phyloP scores from a whole-genome alignment of 2,888 invertebrate species.

The Quadriops clusia region DNA sequence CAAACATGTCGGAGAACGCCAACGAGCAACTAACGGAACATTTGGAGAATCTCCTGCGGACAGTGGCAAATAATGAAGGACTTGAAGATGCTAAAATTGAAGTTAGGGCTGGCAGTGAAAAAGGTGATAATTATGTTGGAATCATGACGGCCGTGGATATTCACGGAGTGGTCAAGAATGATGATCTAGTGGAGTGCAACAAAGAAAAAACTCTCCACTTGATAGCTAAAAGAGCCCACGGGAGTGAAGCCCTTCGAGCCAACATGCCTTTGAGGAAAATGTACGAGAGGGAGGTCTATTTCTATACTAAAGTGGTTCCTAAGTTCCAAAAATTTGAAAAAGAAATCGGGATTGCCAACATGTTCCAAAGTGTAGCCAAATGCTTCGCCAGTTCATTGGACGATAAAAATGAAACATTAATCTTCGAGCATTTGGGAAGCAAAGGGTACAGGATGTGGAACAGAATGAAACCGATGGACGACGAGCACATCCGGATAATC shows the following conservation, averaged over 20 bases:
- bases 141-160: too few relatives aligned
- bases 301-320: constrained; percentile 19
- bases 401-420: constrained; percentile 14
- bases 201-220: constrained; percentile 13
- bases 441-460: constrained; percentile 9
- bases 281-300: constrained; percentile 21
- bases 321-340: constrained; percentile 17
- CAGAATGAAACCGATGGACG: constrained; percentile 5
- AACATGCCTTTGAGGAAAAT: constrained; percentile 15
- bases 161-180: too few relatives aligned
- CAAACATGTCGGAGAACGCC: too few relatives aligned
- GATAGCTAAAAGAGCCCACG: constrained; percentile 21
- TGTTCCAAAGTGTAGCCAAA: constrained; percentile 14
- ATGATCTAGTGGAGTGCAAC: too few relatives aligned
- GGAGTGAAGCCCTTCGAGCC: constrained; percentile 16
- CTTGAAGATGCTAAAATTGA: too few relatives aligned
- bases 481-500: constrained; percentile 5
- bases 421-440: constrained; percentile 18
- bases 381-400: constrained; percentile 14
- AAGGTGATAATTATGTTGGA: too few relatives aligned
- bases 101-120: too few relatives aligned
- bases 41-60: too few relatives aligned
- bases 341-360: constrained; percentile 11
- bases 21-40: too few relatives aligned
- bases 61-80: too few relatives aligned